Evolutionary conservation across 2,113 vertebrate species (phyloP).

Genomic region (Neodon shergylaensis): DNA sequence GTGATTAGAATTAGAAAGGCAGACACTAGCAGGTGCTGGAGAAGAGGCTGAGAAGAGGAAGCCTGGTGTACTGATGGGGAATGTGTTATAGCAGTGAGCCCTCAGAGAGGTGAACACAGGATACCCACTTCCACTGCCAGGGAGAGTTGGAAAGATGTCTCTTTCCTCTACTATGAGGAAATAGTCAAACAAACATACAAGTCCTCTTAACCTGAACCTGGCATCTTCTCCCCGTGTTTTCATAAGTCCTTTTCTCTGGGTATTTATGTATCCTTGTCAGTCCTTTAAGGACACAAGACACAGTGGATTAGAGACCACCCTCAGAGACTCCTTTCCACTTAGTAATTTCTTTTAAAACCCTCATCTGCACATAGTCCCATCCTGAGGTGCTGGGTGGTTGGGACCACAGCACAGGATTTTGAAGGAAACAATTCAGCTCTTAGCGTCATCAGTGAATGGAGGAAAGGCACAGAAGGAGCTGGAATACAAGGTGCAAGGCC

Average conservation of each 20-base stretch:
- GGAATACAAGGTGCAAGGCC: fast-evolving
- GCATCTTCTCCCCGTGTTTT: background rate
- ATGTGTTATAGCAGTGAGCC: too few species aligned
- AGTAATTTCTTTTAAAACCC: background rate
- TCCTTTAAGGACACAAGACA: background rate
- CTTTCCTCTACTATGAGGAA: background rate
- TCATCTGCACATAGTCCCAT: background rate
- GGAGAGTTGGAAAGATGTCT: too few species aligned
- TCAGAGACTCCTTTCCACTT: background rate
- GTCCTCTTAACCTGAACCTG: background rate
- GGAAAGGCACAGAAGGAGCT: background rate
- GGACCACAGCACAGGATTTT: background rate
- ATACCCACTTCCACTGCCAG: background rate
- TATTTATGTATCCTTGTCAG: background rate
- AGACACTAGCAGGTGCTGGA: too few species aligned
- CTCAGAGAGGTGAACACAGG: fast-evolving
- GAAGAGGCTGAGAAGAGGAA: background rate
- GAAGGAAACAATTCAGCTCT: too few species aligned
- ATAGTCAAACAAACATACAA: background rate
- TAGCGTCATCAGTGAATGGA: too few species aligned
- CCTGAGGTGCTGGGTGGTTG: background rate
- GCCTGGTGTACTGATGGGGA: background rate
- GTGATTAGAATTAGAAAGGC: background rate
- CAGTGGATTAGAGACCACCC: background rate
- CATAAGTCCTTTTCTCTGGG: background rate